Base-by-base conservation (phyloP, 2,113 vertebrate species). In the Rhynchopsitta pachyrhyncha region DNA sequence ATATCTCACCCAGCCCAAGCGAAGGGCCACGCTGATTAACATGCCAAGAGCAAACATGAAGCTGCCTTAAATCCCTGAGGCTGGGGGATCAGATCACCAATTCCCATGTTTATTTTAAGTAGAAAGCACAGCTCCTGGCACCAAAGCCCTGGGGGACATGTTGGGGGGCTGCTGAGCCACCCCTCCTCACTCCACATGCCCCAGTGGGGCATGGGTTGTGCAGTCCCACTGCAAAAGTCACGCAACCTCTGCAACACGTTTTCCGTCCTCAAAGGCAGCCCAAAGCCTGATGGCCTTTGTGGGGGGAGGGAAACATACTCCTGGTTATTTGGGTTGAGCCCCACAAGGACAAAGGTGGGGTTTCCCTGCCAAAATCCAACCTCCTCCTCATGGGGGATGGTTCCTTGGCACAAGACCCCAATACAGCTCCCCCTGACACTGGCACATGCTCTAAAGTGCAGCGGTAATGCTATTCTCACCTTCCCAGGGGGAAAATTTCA, bases 91-190 rank as follows among this genome's bases (percentile, higher is more conserved):
- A 0, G 62, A 91, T 97, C 95, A 55, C 90, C 52, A 46, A 87
- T 85, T 94, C 87, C 92, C 95, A 79, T 42, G 74, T 90, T 94
- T 96, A 94, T 94, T 96, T 96, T 96, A 94, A 94, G 96, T 87
- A 79, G 78, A 74, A 92, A 91, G 90, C 1, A 0, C 39, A 46
- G 29, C 37, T 49, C 50, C 55, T 2, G 2, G 41, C 50, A 79
- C 50, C 15, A 2, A 69, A 42, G 14, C 28, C 78, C 50, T 6
- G 20, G 33, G 59, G 37, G 25, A 15, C 47, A 24, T n/a, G 29
- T 4, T 1, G 12, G 33, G 7, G 7, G 42, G 4, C 15, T 42
- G 15, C 28, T 6, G 59, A 31, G 20, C 53, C 7, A 0, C 59
- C 33, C 0, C 31, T 50, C 10, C 52, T 53, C n/a, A 19, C 16